Conservation (phyloP, 2,888 invertebrate species). For the Thera britannica region DNA sequence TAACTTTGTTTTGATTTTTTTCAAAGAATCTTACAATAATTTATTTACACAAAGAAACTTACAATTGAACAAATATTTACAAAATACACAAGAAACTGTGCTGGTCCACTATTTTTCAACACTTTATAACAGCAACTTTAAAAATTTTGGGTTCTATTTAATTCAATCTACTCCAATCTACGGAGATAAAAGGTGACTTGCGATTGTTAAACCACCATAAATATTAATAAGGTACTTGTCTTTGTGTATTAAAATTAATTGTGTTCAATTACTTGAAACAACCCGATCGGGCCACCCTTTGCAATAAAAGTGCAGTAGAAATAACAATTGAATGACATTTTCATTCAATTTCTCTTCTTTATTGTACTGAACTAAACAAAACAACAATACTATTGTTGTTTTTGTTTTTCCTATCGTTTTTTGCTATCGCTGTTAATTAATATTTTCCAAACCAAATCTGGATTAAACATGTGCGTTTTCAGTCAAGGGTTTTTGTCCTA, state of each 20-base stretch:
- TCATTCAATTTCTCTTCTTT: slow-evolving; percentile 1
- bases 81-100: no score
- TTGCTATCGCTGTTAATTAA: no score
- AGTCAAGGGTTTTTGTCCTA: no score
- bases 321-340: slow-evolving; percentile 10
- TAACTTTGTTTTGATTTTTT: no score
- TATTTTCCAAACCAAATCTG: no score
- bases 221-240: slow-evolving; percentile 72
- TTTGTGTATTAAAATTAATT: slow-evolving; percentile 75
- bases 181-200: slow-evolving; percentile 39
- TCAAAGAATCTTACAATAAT: no score
- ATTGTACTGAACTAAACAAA: neutral
- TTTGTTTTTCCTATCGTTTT: neutral
- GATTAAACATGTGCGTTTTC: no score
- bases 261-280: slow-evolving; percentile 65
- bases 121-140: no score
- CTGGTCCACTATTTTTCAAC: no score
- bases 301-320: slow-evolving; percentile 44
- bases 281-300: slow-evolving; percentile 54
- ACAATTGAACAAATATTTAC: no score
- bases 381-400: neutral
- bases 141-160: slow-evolving; percentile 11
- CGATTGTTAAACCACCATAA: slow-evolving; percentile 60
- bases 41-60: no score
- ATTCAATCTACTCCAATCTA: slow-evolving; percentile 23